Evolutionary conservation across 2,797 vertebrate species (phyloP).

Genomic region (Danionella dracula): DNA sequence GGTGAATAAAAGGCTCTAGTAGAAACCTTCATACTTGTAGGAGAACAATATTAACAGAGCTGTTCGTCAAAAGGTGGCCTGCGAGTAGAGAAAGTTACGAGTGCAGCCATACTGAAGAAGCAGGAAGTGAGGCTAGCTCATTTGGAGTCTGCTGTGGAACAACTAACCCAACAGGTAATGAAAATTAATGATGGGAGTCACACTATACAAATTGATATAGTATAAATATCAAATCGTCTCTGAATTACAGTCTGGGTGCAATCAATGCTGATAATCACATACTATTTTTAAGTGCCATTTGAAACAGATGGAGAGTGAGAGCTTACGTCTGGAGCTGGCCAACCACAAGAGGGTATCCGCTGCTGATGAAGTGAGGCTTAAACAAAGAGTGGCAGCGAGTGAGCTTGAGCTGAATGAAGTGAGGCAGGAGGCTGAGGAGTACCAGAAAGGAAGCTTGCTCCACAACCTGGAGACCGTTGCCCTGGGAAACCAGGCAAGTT

Average conservation of each 20-base stretch:
- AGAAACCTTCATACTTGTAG: not conserved
- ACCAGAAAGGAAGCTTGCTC: constrained; percentile 45
- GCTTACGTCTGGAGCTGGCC: constrained; percentile 46
- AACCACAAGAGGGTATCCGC: constrained; percentile 50
- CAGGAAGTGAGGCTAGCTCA: constrained; percentile 52
- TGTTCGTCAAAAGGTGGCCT: constrained; percentile 48
- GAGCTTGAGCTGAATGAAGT: constrained; percentile 51
- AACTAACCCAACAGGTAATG: constrained; percentile 68
- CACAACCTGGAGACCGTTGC: constrained; percentile 44
- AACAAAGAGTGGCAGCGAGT: constrained; percentile 51
- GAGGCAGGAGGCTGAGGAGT: constrained; percentile 47
- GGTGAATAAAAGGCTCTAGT: constrained; percentile 36
- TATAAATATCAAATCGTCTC: too few relatives aligned
- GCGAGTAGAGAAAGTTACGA: constrained; percentile 41
- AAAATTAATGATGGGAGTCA: too few relatives aligned
- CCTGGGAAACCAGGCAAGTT: constrained; percentile 57
- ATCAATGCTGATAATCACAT: not conserved
- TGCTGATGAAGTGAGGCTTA: constrained; percentile 54
- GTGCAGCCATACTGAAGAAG: constrained; percentile 43
- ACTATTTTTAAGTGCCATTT: constrained; percentile 45
- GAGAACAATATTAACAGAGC: not conserved
- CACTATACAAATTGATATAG: too few relatives aligned
- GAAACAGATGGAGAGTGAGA: constrained; percentile 50
- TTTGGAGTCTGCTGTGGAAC: constrained; percentile 50
- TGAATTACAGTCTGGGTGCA: too few relatives aligned